phyloP scores from a whole-genome alignment of 2,888 invertebrate genomes.

The Eupithecia abbreviata region DNA sequence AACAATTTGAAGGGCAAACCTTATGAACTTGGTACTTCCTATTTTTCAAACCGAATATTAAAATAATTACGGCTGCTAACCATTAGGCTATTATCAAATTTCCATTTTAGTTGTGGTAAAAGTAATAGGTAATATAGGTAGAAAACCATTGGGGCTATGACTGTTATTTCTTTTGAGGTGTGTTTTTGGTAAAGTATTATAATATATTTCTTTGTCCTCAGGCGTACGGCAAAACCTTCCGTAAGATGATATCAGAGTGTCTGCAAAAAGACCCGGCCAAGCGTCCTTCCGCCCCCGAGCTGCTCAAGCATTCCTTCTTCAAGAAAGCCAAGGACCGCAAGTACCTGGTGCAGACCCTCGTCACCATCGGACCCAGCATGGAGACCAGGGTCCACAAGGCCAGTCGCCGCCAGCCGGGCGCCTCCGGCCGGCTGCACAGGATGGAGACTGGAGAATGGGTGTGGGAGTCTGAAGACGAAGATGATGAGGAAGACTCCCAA shows the following conservation, averaged over 20 bases:
- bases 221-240: slow-evolving; percentile 98
- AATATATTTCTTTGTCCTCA: slow-evolving; percentile 9
- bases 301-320: slow-evolving; percentile 99
- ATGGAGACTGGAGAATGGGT: slow-evolving; percentile 99
- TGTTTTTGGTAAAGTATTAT: not conserved
- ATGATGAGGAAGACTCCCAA: slow-evolving; percentile 82
- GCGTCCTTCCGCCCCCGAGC: slow-evolving; percentile 97
- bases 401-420: slow-evolving; percentile 92
- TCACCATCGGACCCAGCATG: slow-evolving; percentile 93
- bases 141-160: not conserved
- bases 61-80: not conserved
- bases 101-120: not conserved
- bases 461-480: slow-evolving; percentile 98
- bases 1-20: not conserved
- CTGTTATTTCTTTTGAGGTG: not conserved
- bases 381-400: slow-evolving; percentile 96
- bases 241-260: slow-evolving; percentile 99
- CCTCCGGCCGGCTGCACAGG: slow-evolving; percentile 93
- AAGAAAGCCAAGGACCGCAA: slow-evolving; percentile 98
- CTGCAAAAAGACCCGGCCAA: slow-evolving; percentile 98
- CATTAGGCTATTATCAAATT: not conserved
- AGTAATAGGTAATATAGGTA: not conserved
- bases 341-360: slow-evolving; percentile 93
- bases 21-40: not conserved
- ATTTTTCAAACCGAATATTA: not conserved